These are phyloP conservation scores for Drosophila bunnanda DNA, from an alignment of 2,888 invertebrate species.

Conservation along the genomic window DNA sequence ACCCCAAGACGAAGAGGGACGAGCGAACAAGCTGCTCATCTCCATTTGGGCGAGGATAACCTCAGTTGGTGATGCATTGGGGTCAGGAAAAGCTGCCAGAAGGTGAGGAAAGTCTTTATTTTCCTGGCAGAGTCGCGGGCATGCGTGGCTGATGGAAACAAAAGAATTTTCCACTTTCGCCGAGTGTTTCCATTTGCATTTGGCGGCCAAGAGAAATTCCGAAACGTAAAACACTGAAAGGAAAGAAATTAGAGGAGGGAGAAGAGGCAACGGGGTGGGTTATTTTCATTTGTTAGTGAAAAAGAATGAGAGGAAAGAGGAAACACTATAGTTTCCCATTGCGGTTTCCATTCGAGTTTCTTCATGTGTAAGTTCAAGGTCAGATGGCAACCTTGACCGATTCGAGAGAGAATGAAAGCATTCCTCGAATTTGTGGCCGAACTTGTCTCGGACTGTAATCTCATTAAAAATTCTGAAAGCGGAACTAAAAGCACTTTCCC, in stretches of 20 bases:
- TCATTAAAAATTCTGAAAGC: conserved; percentile 36
- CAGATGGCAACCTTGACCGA: conserved; percentile 34
- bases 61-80: conserved; percentile 53
- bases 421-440: conserved; percentile 27
- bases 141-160: conserved; percentile 3
- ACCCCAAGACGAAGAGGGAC: conserved; percentile 29
- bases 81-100: conserved; percentile 37
- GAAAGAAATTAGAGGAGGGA: conserved; percentile 14
- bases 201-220: conserved; percentile 10
- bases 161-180: conserved; percentile 17
- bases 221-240: conserved; percentile 6
- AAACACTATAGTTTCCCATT: conserved; percentile 6
- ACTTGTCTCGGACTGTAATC: conserved; percentile 19
- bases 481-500: conserved; percentile 26
- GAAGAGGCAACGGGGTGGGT: background rate
- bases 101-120: conserved; percentile 6
- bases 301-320: too few relatives aligned
- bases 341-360: conserved; percentile 11
- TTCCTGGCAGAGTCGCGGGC: conserved; percentile 17
- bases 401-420: conserved; percentile 2
- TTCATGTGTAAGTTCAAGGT: conserved; percentile 41
- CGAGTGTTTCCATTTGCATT: conserved; percentile 40
- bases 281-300: background rate
- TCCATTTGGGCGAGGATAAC: conserved; percentile 29
- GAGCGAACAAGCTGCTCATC: conserved; percentile 16